A percentile compares a stretch with the other conserved stretches of the same genome.
Conservation (phyloP, 1,140 invertebrate species). For the Bombus picipes region DNA sequence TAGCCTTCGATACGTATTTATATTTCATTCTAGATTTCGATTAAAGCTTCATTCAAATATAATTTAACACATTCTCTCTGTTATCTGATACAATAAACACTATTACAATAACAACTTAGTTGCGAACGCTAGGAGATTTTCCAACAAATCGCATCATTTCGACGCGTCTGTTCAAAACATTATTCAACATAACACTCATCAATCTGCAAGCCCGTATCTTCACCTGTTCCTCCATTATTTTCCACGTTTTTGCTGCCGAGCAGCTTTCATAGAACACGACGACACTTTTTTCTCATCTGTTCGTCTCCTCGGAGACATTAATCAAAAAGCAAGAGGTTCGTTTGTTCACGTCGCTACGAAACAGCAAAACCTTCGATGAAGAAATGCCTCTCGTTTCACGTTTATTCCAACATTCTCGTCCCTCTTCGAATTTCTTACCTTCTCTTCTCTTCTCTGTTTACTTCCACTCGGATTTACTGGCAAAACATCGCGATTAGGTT, state of each 20-base stretch:
- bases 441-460: not conserved
- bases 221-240: conserved; percentile 7
- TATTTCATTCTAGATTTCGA: too few species aligned
- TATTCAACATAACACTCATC: not conserved
- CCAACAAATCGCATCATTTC: not conserved
- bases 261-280: not conserved
- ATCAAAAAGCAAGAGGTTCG: conserved; percentile 23
- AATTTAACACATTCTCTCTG: too few species aligned
- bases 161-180: not conserved
- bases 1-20: too few species aligned
- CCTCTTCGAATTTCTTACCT: not conserved
- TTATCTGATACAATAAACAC: too few species aligned
- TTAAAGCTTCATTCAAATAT: too few species aligned
- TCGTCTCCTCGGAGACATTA: conserved; percentile 22
- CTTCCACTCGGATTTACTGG: not conserved
- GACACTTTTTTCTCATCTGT: not conserved
- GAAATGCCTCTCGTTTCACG: not conserved
- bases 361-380: not conserved
- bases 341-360: not conserved
- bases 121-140: not conserved
- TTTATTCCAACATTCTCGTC: conserved; percentile 14
- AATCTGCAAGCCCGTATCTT: not conserved
- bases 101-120: too few species aligned
- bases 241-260: not conserved
- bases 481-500: not conserved